Base-by-base conservation (phyloP, 2,888 invertebrate species). In the Carcina quercana region DNA sequence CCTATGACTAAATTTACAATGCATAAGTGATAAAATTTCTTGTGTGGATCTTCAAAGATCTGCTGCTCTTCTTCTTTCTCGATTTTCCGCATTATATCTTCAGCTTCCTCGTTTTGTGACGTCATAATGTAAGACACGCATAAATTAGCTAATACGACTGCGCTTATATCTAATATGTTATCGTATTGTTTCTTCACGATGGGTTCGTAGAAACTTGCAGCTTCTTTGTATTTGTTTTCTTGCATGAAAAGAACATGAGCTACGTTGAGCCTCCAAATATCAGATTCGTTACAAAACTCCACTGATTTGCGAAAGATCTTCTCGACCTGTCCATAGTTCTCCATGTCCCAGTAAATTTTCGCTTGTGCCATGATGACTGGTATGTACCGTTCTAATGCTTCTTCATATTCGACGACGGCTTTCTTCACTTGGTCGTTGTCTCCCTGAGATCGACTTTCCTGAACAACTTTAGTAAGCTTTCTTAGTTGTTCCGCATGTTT, bases 111-210 rank as follows among this genome's bases (percentile, higher is more conserved):
- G 67, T 98, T 99, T 75, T 97, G 96, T 30, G 96, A 95, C 2
- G 97, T 98, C 98, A 99, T 98, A 52, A 99, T 98, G 66, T 99
- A 99, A 11, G 98, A 97, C 1, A 98, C 98, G 68, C 99, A 99
- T 17, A 99, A 84, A 74, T 99, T 99, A 13, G 98, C 99, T 58
- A 99, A 85, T 24, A 99, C 97, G 20, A 98, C 96, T n/a, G 99
- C 97, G 58, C 97, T 96, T 7, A 98, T 92, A 47, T 93, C 92
- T 67, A 99, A 86, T 56, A 99, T 94, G 89, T 94, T 95, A 42
- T 96, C 95, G 53, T 93, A 96, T 72, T 94, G 94, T 63, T 97
- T 97, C 51, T 96, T 94, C 0, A 99, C 97, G 35, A 98, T 93
- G 0, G 98, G 97, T 59, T 98, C 98, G 67, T 99, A 99, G 75